These are phyloP conservation scores for Enteromius thamalakanensis DNA, from an alignment of 2,797 vertebrate species.

Conservation along the genomic window DNA sequence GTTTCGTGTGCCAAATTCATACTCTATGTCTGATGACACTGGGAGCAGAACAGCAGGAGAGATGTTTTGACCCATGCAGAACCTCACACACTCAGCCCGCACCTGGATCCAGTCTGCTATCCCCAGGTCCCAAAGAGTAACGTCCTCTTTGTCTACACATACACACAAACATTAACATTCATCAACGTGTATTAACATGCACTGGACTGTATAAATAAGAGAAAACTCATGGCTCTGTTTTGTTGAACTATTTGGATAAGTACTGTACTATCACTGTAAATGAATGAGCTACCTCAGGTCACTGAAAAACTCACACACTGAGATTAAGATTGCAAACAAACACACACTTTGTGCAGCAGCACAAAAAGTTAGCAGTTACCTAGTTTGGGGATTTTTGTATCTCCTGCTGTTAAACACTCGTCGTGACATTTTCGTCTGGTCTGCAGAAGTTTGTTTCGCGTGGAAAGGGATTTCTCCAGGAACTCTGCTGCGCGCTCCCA, in stretches of 20 bases:
- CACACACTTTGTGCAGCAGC: neutral
- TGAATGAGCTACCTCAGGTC: neutral
- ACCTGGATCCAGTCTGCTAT: constrained; percentile 82
- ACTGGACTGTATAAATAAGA: neutral
- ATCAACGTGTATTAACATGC: neutral
- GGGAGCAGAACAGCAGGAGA: constrained; percentile 80
- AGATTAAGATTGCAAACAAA: neutral
- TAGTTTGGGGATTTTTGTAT: constrained; percentile 60
- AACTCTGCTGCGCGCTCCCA: constrained; percentile 86
- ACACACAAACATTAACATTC: neutral
- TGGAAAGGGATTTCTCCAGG: constrained; percentile 84
- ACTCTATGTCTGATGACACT: constrained; percentile 80
- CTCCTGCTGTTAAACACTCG: constrained; percentile 70
- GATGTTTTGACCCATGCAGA: constrained; percentile 77
- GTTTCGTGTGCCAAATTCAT: constrained; percentile 85
- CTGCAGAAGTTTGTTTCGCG: constrained; percentile 74
- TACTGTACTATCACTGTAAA: neutral
- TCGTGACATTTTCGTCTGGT: constrained; percentile 79
- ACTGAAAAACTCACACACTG: constrained; percentile 14
- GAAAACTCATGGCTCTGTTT: neutral
- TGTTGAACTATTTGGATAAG: neutral
- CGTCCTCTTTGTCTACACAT: constrained; percentile 68
- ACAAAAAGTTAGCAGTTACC: constrained; percentile 58
- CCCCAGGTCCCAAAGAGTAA: constrained; percentile 73
- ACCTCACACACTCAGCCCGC: constrained; percentile 86